Evolutionary conservation across 1,140 invertebrate species (phyloP).

Genomic region (Brachionus plicatilis): DNA sequence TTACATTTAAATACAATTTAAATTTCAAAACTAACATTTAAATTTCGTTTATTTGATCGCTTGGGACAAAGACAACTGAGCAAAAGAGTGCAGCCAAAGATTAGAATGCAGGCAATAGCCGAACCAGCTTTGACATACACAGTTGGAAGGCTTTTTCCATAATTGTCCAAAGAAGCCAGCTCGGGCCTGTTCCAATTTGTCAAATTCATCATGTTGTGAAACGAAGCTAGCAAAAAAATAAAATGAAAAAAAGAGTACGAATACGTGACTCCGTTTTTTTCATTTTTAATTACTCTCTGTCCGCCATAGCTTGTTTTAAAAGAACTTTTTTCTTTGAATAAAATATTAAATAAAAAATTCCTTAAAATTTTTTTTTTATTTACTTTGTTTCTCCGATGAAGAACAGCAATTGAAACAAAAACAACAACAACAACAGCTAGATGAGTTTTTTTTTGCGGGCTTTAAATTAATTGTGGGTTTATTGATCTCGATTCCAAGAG

Average conservation of each 20-base stretch:
- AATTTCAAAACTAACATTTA: constrained; percentile 34
- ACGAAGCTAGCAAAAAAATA: constrained; percentile 89
- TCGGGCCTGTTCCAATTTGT: constrained; percentile 84
- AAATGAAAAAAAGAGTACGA: constrained; percentile 97
- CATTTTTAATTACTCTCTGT: constrained; percentile 72
- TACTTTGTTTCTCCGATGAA: constrained; percentile 17
- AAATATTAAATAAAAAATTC: no score
- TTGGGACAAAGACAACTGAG: constrained; percentile 23
- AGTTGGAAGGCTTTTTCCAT: constrained; percentile 46
- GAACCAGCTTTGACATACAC: constrained; percentile 49
- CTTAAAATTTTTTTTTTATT: neutral
- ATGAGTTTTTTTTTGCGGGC: neutral
- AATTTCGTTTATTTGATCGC: constrained; percentile 3
- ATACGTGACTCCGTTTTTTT: constrained; percentile 86
- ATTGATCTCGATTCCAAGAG: constrained; percentile 47
- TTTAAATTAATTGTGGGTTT: neutral
- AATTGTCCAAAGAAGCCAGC: constrained; percentile 43
- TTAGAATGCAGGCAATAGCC: constrained; percentile 45
- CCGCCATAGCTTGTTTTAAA: constrained; percentile 10
- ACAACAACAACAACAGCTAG: constrained; percentile 2
- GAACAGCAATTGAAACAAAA: constrained; percentile 40
- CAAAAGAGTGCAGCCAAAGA: constrained; percentile 45
- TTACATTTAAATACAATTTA: neutral
- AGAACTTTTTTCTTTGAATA: constrained; percentile 16
- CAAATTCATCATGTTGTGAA: constrained; percentile 99